Conservation (phyloP, 2,797 vertebrate species). For the Periophthalmus magnuspinnatus region DNA sequence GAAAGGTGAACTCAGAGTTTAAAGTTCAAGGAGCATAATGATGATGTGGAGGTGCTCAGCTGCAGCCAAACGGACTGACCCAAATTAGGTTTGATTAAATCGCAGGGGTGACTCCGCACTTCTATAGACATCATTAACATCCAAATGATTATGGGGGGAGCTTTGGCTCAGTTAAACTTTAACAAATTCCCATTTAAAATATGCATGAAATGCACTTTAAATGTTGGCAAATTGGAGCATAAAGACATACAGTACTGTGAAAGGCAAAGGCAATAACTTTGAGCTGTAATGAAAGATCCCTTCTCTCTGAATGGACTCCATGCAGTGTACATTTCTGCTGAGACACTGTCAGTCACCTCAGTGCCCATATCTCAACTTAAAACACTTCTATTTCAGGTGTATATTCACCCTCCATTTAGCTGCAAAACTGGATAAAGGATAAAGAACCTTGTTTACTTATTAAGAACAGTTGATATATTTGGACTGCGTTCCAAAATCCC, state of each 20-base stretch:
- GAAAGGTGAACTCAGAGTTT: slow-evolving; percentile 48
- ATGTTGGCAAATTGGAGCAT: slow-evolving; percentile 23
- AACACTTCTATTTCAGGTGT: not conserved
- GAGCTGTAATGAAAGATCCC: not conserved
- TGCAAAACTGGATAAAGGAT: not conserved
- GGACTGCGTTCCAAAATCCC: no score
- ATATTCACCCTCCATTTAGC: not conserved
- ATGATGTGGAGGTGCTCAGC: slow-evolving; percentile 70
- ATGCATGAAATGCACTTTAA: slow-evolving; percentile 28
- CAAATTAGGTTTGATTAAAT: slow-evolving; percentile 77
- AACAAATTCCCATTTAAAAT: slow-evolving; percentile 26
- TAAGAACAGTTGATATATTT: no score
- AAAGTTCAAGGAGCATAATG: slow-evolving; percentile 59
- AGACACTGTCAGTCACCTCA: not conserved
- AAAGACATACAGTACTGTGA: not conserved
- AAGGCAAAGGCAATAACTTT: not conserved
- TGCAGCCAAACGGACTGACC: slow-evolving; percentile 70
- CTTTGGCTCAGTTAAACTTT: slow-evolving; percentile 48
- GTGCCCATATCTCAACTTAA: not conserved
- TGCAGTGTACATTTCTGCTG: not conserved
- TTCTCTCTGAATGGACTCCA: not conserved
- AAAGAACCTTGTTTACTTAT: not conserved
- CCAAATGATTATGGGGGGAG: slow-evolving; percentile 63
- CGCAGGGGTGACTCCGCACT: slow-evolving; percentile 64
- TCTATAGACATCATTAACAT: slow-evolving; percentile 71